These are phyloP conservation scores for Cyaniris semiargus DNA, from an alignment of 2,888 invertebrate genomes.

Conservation along the genomic window DNA sequence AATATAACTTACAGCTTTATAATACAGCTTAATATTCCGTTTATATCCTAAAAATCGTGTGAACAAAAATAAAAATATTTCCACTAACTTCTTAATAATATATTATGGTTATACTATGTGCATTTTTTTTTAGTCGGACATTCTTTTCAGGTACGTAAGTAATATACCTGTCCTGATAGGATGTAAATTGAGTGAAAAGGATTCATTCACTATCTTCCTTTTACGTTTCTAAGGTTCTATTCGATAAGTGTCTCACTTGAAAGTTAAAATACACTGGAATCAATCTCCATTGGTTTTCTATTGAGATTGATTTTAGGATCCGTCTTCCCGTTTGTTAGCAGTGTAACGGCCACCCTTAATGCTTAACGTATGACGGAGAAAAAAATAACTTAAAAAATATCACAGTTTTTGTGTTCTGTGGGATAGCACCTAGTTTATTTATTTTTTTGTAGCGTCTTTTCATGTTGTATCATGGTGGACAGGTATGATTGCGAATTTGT, in stretches of 20 bases:
- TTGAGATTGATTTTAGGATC: conserved; percentile 12
- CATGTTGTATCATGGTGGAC: too few species aligned
- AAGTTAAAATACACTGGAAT: background rate
- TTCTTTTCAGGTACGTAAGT: background rate
- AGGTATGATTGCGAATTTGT: too few species aligned
- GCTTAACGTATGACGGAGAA: background rate
- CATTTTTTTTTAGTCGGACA: background rate
- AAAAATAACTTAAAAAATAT: too few species aligned
- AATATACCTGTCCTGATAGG: background rate
- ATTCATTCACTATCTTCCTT: background rate
- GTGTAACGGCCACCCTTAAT: background rate
- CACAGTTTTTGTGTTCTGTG: too few species aligned
- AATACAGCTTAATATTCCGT: too few species aligned
- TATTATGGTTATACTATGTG: too few species aligned
- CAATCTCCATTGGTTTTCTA: conserved; percentile 1
- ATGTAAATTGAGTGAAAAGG: conserved; percentile 8
- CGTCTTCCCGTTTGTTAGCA: background rate
- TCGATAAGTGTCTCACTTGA: background rate
- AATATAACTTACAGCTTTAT: too few species aligned
- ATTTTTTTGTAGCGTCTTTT: too few species aligned
- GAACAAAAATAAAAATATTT: too few species aligned
- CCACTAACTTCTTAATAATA: too few species aligned
- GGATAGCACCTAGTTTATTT: too few species aligned
- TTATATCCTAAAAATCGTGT: too few species aligned
- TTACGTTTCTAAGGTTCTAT: background rate